Percentiles rank a stretch among this genome's conserved stretches.
Evolutionary conservation across 2,888 invertebrate genomes (phyloP).

Genomic region (Yponomeuta sedellus): DNA sequence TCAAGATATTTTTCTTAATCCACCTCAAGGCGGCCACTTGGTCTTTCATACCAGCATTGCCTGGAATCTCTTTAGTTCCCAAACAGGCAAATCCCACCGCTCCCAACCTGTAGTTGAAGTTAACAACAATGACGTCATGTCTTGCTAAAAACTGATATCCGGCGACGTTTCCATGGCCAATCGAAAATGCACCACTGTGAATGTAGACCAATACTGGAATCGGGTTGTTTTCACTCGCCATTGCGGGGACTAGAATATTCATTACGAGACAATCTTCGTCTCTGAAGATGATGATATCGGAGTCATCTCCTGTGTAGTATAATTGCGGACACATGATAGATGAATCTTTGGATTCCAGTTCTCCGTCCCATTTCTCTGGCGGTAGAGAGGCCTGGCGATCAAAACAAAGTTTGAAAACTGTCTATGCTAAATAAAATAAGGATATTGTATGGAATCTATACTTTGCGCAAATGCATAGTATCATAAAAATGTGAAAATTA

Average conservation of each 20-base stretch:
- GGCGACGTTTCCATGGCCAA: constrained; percentile 58
- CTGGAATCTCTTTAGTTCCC: constrained; percentile 79
- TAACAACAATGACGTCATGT: constrained; percentile 80
- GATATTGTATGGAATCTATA: no score
- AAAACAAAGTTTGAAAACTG: constrained; percentile 6
- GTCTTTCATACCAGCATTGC: constrained; percentile 91
- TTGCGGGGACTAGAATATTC: constrained; percentile 48
- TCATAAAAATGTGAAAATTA: no score
- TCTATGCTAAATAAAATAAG: not conserved
- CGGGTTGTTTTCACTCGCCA: constrained; percentile 45
- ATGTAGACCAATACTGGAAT: constrained; percentile 60
- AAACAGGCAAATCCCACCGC: constrained; percentile 82
- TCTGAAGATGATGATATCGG: constrained; percentile 41
- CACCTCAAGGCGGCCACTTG: constrained; percentile 87
- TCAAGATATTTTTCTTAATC: constrained; percentile 83
- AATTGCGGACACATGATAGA: constrained; percentile 49
- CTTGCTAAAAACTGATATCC: constrained; percentile 78
- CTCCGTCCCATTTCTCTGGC: constrained; percentile 44
- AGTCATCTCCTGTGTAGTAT: constrained; percentile 40
- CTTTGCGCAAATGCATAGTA: no score
- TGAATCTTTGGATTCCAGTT: constrained; percentile 37
- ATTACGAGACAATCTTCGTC: constrained; percentile 53
- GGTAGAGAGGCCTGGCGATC: constrained; percentile 51
- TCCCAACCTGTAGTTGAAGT: constrained; percentile 82
- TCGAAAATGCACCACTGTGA: constrained; percentile 61